A percentile compares a stretch with the other conserved stretches of the same genome.
Conservation (phyloP, 2,888 invertebrate species). For the Lypha dubia region DNA sequence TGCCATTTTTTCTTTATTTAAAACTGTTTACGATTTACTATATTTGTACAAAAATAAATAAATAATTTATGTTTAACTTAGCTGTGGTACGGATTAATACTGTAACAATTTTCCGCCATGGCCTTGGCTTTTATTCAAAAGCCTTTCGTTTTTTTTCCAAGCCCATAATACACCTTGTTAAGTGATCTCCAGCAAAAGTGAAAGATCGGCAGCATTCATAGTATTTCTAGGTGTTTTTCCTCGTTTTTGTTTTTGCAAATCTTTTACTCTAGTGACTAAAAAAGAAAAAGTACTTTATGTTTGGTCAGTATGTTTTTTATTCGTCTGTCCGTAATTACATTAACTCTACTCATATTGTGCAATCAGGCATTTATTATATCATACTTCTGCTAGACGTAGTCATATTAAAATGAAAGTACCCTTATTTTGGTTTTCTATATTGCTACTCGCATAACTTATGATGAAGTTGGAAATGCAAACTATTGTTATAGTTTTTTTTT, state of each 20-base stretch:
- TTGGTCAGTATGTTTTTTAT: slow-evolving; percentile 45
- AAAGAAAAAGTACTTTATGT: slow-evolving; percentile 67
- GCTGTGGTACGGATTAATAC: slow-evolving; percentile 68
- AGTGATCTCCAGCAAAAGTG: slow-evolving; percentile 58
- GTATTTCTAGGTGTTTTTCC: slow-evolving; percentile 26
- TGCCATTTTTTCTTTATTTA: slow-evolving; percentile 27
- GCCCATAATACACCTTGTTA: slow-evolving; percentile 8
- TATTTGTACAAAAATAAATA: slow-evolving; percentile 21
- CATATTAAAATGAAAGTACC: slow-evolving; percentile 69
- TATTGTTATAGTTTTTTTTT: slow-evolving; percentile 27
- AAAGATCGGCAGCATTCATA: slow-evolving; percentile 55
- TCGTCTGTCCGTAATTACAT: slow-evolving; percentile 21
- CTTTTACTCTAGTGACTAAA: slow-evolving; percentile 38
- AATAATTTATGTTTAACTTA: slow-evolving; percentile 49
- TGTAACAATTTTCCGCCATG: slow-evolving; percentile 63
- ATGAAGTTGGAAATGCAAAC: slow-evolving; percentile 49
- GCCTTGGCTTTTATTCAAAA: slow-evolving; percentile 73
- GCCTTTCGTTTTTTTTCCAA: slow-evolving; percentile 19
- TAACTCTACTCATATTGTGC: slow-evolving; percentile 66
- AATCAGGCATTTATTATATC: slow-evolving; percentile 69
- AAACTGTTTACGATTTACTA: slow-evolving; percentile 18
- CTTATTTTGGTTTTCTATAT: slow-evolving; percentile 38
- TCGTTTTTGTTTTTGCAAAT: slow-evolving; percentile 17
- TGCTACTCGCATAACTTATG: background rate
- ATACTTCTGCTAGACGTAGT: slow-evolving; percentile 36